These are phyloP conservation scores for Myopa tessellatipennis DNA, from an alignment of 2,888 invertebrate species.

Conservation along the genomic window DNA sequence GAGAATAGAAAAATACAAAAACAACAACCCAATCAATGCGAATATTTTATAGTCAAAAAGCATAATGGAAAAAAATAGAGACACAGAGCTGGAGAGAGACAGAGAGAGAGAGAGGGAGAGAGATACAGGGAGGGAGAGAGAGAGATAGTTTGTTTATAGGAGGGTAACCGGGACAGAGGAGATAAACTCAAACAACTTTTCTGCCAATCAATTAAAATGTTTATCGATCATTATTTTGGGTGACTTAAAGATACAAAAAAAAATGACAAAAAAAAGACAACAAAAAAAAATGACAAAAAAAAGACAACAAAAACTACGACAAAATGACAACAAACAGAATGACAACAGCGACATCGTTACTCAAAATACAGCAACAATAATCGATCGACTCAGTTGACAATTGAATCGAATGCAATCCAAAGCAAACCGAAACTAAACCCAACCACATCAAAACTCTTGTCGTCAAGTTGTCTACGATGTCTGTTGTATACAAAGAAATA, in stretches of 20 bases:
- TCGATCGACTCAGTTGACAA: slow-evolving; percentile 13
- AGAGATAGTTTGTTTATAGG: too few species aligned
- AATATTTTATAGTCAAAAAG: too few species aligned
- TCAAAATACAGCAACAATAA: neutral
- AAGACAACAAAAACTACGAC: too few species aligned
- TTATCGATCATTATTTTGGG: slow-evolving; percentile 15
- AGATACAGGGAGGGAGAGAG: neutral
- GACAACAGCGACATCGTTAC: neutral
- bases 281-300: too few species aligned
- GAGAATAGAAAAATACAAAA: neutral
- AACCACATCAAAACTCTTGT: neutral
- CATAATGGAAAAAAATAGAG: too few species aligned
- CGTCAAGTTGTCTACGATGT: neutral
- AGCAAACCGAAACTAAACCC: too few species aligned
- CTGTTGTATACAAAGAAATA: too few species aligned
- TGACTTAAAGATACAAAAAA: neutral
- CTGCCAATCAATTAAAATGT: slow-evolving; percentile 30
- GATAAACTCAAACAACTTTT: too few species aligned
- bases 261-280: too few species aligned
- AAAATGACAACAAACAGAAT: neutral
- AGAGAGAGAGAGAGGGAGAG: too few species aligned
- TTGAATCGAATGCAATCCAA: neutral
- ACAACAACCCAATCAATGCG: neutral
- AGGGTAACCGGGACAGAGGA: too few species aligned
- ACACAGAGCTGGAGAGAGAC: neutral